Base-by-base conservation (phyloP, 1,140 invertebrate genomes). In the Tenebrio molitor region DNA sequence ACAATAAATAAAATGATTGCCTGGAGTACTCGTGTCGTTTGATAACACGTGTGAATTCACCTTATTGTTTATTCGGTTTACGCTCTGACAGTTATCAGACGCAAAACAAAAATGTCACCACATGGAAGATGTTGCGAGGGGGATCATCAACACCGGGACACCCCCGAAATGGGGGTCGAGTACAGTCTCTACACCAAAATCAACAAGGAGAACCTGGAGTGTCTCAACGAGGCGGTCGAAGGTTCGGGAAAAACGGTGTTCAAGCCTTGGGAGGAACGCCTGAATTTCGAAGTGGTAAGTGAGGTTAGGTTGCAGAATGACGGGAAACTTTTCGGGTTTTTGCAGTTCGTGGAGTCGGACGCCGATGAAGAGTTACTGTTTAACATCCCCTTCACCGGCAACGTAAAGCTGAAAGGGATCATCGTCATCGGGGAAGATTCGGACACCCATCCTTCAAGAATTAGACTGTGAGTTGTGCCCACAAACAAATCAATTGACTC, bases 311-410 rank as follows among this genome's bases (percentile, higher is more conserved):
- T 10, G 2, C 2, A n/a, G 15, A 58, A 29, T 3, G 23, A 42
- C 67, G 10, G 36, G 25, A 14, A 36, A 65, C 17, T 68, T 29
- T 29, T 29, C 8, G 25, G 21, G 41, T 0, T 62, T 67, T 71
- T 71, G 8, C 10, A 97, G 94, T 96, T 86, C 89, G 97, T 98
- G 0, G 92, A 97, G 85, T 97, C 96, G 86, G 96, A 98, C 88
- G 91, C 89, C 7, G 97, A 98, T 87, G 92, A 95, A 84, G 97
- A 98, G 85, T 85, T 99, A 2, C 84, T 98, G 0, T 96, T 98
- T 81, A 97, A 97, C 83, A 95, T 99, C 79, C 96, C 96, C 68
- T 98, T 98, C 81, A 96, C 94, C 41, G 97, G 96, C 15, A 95
- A 95, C 86, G 88, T 99, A 0, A 98, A 98, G 84, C 84, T 99